A percentile compares a stretch with the other conserved stretches of the same genome.
These are phyloP conservation scores for Schizaphis graminum DNA, from an alignment of 2,888 invertebrate genomes.

Conservation along the genomic window DNA sequence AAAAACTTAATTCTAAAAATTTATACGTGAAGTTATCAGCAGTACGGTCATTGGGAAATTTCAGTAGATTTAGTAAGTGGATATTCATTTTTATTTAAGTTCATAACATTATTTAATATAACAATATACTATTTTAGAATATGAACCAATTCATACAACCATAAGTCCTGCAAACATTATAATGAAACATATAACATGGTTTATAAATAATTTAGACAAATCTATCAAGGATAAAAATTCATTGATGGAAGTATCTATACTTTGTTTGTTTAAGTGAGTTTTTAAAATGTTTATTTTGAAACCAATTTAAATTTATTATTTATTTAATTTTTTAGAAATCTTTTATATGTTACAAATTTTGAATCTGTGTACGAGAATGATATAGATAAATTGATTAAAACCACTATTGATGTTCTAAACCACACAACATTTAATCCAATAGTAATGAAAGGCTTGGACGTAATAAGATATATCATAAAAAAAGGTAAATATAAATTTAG, in stretches of 20 bases:
- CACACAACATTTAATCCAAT: constrained; percentile 42
- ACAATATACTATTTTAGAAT: constrained; percentile 6
- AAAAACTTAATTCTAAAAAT: constrained; percentile 57
- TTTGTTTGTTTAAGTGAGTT: constrained; percentile 59
- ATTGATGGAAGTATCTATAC: constrained; percentile 53
- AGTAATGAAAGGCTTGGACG: constrained; percentile 37
- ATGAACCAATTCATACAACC: constrained; percentile 12
- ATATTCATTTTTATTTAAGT: neutral
- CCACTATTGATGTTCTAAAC: constrained; percentile 45
- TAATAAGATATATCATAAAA: constrained; percentile 45
- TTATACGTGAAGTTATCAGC: constrained; percentile 51
- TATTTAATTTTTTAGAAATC: constrained; percentile 40
- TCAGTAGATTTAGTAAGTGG: constrained; percentile 52
- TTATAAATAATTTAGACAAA: constrained; percentile 47
- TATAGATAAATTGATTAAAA: constrained; percentile 34
- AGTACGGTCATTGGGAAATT: constrained; percentile 50
- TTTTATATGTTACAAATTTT: constrained; percentile 53
- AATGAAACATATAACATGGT: constrained; percentile 45
- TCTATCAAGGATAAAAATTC: constrained; percentile 16
- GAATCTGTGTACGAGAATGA: constrained; percentile 31
- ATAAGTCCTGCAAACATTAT: constrained; percentile 10
- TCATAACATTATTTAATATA: neutral
- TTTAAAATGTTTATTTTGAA: neutral
- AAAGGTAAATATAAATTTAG: constrained; percentile 1
- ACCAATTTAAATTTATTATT: neutral